phyloP scores from a whole-genome alignment of 2,113 vertebrate species.

The Mirza zaza region DNA sequence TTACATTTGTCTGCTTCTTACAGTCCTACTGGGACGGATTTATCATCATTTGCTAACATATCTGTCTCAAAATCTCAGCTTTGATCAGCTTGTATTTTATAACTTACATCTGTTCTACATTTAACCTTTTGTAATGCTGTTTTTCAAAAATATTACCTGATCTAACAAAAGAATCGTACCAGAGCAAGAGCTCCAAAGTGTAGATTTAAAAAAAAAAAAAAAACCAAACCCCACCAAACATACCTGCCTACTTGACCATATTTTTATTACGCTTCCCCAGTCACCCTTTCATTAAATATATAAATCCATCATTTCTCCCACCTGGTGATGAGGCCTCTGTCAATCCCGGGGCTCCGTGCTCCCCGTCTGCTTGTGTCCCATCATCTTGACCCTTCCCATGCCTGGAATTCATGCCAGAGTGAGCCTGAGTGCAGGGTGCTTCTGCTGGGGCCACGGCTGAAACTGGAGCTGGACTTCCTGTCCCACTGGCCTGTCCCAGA shows the following conservation, averaged over 20 bases:
- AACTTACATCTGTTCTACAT: constrained; percentile 99
- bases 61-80: constrained; percentile 95
- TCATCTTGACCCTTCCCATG: background rate
- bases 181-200: constrained; percentile 76
- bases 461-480: background rate
- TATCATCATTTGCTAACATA: constrained; percentile 99
- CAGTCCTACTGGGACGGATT: constrained; percentile 96
- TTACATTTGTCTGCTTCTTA: constrained; percentile 95
- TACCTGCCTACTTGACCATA: constrained; percentile 29
- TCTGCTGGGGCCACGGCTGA: background rate
- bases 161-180: constrained; percentile 89
- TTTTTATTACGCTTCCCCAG: constrained; percentile 38
- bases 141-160: constrained; percentile 95
- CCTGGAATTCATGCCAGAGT: background rate
- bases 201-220: constrained; percentile 54
- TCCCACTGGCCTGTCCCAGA: background rate
- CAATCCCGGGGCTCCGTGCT: background rate
- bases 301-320: background rate
- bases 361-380: background rate
- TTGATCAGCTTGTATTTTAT: constrained; percentile 99
- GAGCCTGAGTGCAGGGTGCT: background rate
- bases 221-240: background rate
- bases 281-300: constrained; percentile 48
- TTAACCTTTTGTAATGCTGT: constrained; percentile 97
- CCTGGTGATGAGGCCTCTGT: background rate